phyloP scores from a whole-genome alignment of 2,888 invertebrate genomes.

The Norana najaformis region DNA sequence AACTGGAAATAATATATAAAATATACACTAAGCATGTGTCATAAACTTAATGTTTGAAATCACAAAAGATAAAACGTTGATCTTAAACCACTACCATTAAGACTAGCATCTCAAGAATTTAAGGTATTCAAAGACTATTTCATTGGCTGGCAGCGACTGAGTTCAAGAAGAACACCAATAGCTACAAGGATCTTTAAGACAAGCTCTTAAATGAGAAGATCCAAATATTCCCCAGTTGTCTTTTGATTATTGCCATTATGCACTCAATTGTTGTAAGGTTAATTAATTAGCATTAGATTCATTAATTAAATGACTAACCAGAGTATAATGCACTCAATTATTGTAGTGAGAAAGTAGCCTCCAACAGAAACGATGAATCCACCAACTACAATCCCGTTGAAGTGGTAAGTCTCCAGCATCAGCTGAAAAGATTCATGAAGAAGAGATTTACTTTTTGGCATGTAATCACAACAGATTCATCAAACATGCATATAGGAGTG shows the following conservation, averaged over 20 bases:
- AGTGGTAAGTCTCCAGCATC: constrained; percentile 54
- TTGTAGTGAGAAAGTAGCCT: constrained; percentile 50
- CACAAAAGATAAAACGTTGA: too few species aligned
- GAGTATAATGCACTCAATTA: constrained; percentile 40
- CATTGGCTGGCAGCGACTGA: too few species aligned
- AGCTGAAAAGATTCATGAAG: constrained; percentile 50
- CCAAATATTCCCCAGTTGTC: too few species aligned
- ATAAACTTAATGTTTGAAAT: too few species aligned
- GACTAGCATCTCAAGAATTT: too few species aligned
- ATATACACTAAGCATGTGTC: too few species aligned
- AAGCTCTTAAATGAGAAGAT: too few species aligned
- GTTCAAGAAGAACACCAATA: neutral
- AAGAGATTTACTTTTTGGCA: neutral
- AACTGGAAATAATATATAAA: too few species aligned
- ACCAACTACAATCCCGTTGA: constrained; percentile 50
- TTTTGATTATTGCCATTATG: neutral
- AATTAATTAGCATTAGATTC: neutral
- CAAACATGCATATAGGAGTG: neutral
- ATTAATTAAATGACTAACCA: constrained; percentile 26
- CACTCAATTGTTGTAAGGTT: neutral
- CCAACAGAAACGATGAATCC: constrained; percentile 52
- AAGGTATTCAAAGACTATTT: too few species aligned
- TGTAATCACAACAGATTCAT: neutral
- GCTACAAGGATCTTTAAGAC: too few species aligned
- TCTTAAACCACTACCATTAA: too few species aligned